Conservation (phyloP, 2,113 vertebrate species). For the Galbula dea region DNA sequence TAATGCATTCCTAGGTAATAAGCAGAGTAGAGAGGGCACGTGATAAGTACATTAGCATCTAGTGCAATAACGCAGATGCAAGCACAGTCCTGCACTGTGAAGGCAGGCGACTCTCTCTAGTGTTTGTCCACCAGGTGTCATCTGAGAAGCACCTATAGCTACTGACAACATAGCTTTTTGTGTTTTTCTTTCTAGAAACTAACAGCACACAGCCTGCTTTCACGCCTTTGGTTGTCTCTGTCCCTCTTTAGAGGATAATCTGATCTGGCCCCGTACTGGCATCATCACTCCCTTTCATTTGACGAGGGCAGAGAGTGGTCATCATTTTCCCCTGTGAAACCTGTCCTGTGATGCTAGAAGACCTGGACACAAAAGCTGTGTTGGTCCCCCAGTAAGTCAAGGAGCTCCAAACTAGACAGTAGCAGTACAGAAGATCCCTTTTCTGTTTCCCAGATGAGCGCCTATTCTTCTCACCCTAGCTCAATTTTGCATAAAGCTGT, state of each 20-base stretch:
- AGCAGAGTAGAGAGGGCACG: background rate
- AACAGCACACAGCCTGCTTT: background rate
- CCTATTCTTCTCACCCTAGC: background rate
- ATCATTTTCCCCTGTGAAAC: background rate
- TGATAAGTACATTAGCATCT: too few relatives aligned
- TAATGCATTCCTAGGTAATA: rapidly evolving
- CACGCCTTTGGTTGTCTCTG: background rate
- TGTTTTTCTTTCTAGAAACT: background rate
- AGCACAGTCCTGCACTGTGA: background rate
- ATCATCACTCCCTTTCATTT: background rate
- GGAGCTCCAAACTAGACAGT: background rate
- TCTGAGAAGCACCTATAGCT: background rate
- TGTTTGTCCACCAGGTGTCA: conserved; percentile 55
- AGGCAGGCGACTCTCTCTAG: background rate
- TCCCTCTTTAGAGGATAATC: background rate
- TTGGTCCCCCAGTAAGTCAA: background rate
- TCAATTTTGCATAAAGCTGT: background rate
- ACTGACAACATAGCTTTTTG: background rate
- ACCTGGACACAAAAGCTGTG: background rate
- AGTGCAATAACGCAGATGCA: background rate
- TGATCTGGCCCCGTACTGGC: background rate
- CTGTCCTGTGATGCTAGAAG: background rate
- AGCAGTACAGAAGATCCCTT: background rate
- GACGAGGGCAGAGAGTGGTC: background rate
- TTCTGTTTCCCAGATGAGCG: background rate